phyloP scores from a whole-genome alignment of 2,113 vertebrate species.

The Pelobates fuscus region DNA sequence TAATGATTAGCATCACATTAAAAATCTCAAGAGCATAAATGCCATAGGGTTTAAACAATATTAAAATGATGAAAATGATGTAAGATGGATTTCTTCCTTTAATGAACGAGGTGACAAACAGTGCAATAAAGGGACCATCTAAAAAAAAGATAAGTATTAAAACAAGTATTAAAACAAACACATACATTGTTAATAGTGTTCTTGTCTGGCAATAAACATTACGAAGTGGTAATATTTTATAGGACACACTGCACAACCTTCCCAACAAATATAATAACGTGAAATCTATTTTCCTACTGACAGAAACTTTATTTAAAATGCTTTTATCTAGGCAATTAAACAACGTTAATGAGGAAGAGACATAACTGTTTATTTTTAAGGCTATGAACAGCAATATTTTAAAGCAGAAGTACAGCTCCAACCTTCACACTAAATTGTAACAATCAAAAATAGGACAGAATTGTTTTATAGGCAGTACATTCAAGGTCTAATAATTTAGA shows the following conservation, averaged over 20 bases:
- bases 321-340: not conserved
- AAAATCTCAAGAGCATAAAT: conserved; percentile 14
- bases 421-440: no score
- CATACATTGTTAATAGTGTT: not conserved
- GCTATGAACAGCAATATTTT: not conserved
- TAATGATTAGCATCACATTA: conserved; percentile 7
- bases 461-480: no score
- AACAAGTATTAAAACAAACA: not conserved
- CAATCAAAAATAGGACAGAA: no score
- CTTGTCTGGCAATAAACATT: not conserved
- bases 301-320: not conserved
- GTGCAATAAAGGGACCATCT: not conserved
- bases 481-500: no score
- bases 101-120: not conserved
- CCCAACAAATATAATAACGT: not conserved
- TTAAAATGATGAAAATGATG: conserved; percentile 11
- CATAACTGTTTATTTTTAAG: not conserved
- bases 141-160: not conserved
- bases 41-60: conserved; percentile 8
- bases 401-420: not conserved
- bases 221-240: not conserved
- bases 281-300: not conserved
- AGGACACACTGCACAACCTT: not conserved
- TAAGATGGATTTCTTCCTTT: conserved; percentile 8
- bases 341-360: not conserved